phyloP scores from a whole-genome alignment of 2,888 invertebrate species.

The Congeria kusceri region DNA sequence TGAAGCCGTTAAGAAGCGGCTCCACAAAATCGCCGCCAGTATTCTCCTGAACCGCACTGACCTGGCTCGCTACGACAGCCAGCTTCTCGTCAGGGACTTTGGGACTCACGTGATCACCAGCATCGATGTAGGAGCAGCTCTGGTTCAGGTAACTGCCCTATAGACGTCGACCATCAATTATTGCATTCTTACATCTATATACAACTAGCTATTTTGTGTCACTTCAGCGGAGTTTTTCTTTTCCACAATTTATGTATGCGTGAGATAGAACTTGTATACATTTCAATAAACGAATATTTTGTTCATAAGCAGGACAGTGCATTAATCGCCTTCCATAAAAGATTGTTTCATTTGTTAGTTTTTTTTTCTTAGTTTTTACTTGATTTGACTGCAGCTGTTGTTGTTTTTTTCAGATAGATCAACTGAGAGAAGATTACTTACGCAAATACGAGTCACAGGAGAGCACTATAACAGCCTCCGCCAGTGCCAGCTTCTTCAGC shows the following conservation, averaged over 20 bases:
- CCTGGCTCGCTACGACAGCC: slow-evolving; percentile 74
- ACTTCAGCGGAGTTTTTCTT: no score
- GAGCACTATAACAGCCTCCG: slow-evolving; percentile 62
- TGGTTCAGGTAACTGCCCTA: slow-evolving; percentile 62
- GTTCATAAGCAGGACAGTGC: no score
- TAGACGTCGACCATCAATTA: no score
- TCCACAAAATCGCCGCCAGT: slow-evolving; percentile 72
- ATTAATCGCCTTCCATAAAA: no score
- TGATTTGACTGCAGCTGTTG: no score
- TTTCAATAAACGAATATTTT: no score
- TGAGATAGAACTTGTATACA: no score
- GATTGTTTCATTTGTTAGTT: no score
- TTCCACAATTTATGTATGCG: no score
- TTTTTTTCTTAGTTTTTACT: no score
- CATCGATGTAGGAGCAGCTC: slow-evolving; percentile 73
- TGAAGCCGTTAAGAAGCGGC: slow-evolving; percentile 63
- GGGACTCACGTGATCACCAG: slow-evolving; percentile 78
- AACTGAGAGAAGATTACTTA: slow-evolving; percentile 56
- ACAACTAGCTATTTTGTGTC: no score
- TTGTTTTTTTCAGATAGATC: slow-evolving; percentile 65
- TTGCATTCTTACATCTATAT: no score
- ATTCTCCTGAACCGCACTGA: slow-evolving; percentile 67
- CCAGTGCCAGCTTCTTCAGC: slow-evolving; percentile 72
- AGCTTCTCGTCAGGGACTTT: slow-evolving; percentile 78
- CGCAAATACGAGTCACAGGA: slow-evolving; percentile 50